phyloP scores from a whole-genome alignment of 2,888 invertebrate species.

The Sphaeridia pumilis region DNA sequence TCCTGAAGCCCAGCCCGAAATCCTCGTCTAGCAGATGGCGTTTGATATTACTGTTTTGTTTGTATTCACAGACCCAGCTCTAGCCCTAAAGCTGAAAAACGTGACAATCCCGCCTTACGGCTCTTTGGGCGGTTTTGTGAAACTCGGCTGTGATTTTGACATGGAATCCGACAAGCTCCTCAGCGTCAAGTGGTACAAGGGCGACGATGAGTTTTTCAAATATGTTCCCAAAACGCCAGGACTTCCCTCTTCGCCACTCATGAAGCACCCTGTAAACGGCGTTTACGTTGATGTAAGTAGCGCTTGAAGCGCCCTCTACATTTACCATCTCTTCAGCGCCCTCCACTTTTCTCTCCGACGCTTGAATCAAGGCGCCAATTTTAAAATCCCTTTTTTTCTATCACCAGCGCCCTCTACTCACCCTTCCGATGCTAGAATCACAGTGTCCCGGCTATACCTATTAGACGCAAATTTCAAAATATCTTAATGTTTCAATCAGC shows the following conservation, averaged over 20 bases:
- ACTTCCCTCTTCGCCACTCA: constrained; percentile 8
- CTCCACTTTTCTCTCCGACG: too few species aligned
- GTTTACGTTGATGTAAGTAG: constrained; percentile 34
- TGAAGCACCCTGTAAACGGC: constrained; percentile 23
- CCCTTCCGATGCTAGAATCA: too few species aligned
- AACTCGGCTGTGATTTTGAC: constrained; percentile 27
- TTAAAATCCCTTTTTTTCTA: background rate
- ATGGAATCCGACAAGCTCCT: constrained; percentile 29
- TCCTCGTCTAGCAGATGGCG: too few species aligned
- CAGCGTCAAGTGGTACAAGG: constrained; percentile 33
- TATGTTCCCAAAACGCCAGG: constrained; percentile 12
- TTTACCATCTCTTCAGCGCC: too few species aligned
- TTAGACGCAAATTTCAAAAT: too few species aligned
- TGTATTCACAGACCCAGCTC: constrained; percentile 14
- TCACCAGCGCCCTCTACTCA: too few species aligned
- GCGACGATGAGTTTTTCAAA: constrained; percentile 30
- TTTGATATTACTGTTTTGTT: too few species aligned
- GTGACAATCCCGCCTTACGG: constrained; percentile 24
- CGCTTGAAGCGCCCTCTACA: too few species aligned
- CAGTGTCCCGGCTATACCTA: too few species aligned
- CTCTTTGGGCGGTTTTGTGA: constrained; percentile 23
- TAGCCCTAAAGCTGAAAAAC: constrained; percentile 22
- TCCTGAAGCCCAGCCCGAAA: too few species aligned
- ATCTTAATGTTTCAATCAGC: too few species aligned
- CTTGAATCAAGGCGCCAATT: too few species aligned